Evolutionary conservation across 2,888 invertebrate genomes (phyloP).

Genomic region (Drosophila affinis): DNA sequence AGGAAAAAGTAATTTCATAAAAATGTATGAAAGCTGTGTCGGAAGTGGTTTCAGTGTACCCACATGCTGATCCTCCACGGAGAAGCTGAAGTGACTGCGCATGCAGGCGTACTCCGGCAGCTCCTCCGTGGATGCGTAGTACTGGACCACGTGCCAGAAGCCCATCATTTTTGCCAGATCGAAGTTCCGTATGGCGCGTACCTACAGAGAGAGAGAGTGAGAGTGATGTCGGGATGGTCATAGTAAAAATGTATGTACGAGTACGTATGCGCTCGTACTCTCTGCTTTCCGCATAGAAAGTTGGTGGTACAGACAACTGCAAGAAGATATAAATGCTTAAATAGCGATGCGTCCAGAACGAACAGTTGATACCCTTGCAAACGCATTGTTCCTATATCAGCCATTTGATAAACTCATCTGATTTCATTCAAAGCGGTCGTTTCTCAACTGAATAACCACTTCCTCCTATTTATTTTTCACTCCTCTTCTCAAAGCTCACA

Average conservation of each 20-base stretch:
- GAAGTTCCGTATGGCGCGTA: constrained; percentile 91
- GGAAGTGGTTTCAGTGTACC: constrained; percentile 44
- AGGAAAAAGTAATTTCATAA: neutral
- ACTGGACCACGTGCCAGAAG: constrained; percentile 93
- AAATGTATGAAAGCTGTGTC: neutral
- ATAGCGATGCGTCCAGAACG: neutral
- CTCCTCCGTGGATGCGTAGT: constrained; percentile 95
- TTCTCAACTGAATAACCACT: neutral
- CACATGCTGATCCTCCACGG: constrained; percentile 82
- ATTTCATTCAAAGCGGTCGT: neutral
- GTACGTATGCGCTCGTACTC: neutral
- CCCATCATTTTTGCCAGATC: constrained; percentile 92
- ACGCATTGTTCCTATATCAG: neutral
- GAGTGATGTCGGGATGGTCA: neutral
- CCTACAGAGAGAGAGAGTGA: constrained; percentile 81
- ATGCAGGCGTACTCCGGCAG: constrained; percentile 93
- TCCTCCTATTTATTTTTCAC: neutral
- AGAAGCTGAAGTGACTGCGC: constrained; percentile 86
- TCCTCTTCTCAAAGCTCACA: too few species aligned
- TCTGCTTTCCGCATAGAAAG: constrained; percentile 15
- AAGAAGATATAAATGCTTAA: neutral
- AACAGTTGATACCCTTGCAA: neutral
- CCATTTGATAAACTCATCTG: neutral
- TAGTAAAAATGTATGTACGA: neutral
- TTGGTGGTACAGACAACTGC: constrained; percentile 1